Conservation (phyloP, 37 sponge, comb jelly and placozoan genomes). For the Cliona cf. orientalis region DNA sequence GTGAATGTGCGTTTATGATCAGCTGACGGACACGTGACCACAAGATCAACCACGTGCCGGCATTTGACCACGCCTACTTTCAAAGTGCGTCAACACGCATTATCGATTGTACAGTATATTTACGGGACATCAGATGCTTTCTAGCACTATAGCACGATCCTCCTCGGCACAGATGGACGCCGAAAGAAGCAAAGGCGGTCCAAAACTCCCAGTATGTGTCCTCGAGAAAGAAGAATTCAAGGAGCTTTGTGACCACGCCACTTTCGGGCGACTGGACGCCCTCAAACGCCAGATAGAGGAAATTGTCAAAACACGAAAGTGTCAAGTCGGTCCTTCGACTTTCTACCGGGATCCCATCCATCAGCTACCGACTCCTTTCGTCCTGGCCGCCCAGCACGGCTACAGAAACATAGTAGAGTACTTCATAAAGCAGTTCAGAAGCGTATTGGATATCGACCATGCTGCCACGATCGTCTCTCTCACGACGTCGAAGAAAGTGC, state of each 20-base stretch:
- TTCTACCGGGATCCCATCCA: slow-evolving; percentile 54
- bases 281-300: background rate
- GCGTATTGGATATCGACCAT: slow-evolving; percentile 59
- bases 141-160: no score
- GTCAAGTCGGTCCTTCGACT: slow-evolving; percentile 44
- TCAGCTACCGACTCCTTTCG: slow-evolving; percentile 65
- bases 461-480: slow-evolving; percentile 69
- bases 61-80: no score
- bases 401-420: slow-evolving; percentile 45
- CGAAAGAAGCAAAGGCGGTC: background rate
- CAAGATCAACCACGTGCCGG: no score
- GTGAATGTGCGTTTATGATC: background rate
- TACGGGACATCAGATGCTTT: background rate
- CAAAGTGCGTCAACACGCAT: no score
- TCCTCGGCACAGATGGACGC: slow-evolving; percentile 2
- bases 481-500: slow-evolving; percentile 82
- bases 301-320: background rate
- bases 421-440: slow-evolving; percentile 34
- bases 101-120: no score
- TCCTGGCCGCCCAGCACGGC: slow-evolving; percentile 79
- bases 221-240: slow-evolving; percentile 41
- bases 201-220: background rate
- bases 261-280: slow-evolving; percentile 5
- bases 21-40: slow-evolving; percentile 8
- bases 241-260: slow-evolving; percentile 21